Evolutionary conservation across 30 jellyfish, hydroid and myxozoan genomes (phyloP).

Genomic region (Chrysaora quinquecirrha): DNA sequence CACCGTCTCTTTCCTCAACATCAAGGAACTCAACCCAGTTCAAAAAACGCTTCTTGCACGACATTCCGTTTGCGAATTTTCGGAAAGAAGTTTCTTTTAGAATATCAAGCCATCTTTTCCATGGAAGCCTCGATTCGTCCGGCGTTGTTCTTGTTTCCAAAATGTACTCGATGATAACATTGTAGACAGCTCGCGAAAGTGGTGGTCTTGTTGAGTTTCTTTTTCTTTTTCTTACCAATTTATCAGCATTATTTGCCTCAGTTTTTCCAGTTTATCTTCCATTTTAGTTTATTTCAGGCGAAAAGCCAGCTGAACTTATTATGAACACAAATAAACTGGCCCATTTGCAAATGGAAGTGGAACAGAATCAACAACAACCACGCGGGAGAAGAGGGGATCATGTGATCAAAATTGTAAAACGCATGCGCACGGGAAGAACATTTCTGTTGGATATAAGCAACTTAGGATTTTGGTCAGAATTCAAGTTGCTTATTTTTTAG

Average conservation of each 20-base stretch:
- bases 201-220: constrained; percentile 45
- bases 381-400: too few relatives aligned
- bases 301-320: too few relatives aligned
- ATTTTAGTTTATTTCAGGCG: too few relatives aligned
- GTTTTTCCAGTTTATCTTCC: neutral
- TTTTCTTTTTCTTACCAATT: neutral
- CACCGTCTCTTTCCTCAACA: constrained; percentile 27
- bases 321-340: too few relatives aligned
- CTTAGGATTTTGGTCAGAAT: too few relatives aligned
- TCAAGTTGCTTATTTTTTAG: too few relatives aligned
- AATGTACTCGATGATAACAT: constrained; percentile 28
- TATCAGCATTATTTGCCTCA: neutral
- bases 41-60: constrained; percentile 24
- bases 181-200: constrained; percentile 14
- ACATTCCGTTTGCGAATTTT: constrained; percentile 18
- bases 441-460: too few relatives aligned
- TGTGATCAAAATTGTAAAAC: too few relatives aligned
- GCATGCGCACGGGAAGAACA: too few relatives aligned
- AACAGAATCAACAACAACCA: too few relatives aligned
- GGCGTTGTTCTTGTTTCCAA: constrained; percentile 35
- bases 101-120: constrained; percentile 33
- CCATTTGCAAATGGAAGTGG: too few relatives aligned
- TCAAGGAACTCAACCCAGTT: constrained; percentile 40
- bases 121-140: constrained; percentile 20
- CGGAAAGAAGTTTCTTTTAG: constrained; percentile 27